These are phyloP conservation scores for Anas bahamensis DNA, from an alignment of 2,797 vertebrate genomes.

Conservation along the genomic window DNA sequence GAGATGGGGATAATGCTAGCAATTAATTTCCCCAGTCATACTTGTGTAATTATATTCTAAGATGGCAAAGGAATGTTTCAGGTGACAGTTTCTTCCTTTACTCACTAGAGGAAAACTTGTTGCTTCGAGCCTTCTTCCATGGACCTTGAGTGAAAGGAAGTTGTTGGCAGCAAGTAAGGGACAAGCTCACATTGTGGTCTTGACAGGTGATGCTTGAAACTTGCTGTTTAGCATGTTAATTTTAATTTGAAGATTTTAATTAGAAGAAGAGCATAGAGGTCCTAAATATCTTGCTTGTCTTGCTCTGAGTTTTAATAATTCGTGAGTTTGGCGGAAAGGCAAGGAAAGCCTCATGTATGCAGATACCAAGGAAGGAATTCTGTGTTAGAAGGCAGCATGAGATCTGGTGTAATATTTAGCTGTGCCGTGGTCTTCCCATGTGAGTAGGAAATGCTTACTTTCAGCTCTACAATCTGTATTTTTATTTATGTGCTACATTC, in stretches of 20 bases:
- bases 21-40: neutral
- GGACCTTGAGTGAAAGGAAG: neutral
- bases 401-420: neutral
- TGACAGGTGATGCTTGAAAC: neutral
- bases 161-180: neutral
- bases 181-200: neutral
- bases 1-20: neutral
- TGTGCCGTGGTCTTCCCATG: neutral
- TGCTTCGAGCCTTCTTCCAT: neutral
- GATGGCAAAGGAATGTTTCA: neutral
- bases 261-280: neutral
- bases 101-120: neutral
- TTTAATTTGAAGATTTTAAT: neutral
- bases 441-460: neutral
- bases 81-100: neutral
- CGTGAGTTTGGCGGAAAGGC: neutral
- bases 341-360: neutral
- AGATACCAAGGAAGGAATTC: neutral
- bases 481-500: neutral
- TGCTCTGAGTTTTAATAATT: neutral
- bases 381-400: neutral
- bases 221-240: neutral
- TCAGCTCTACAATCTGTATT: neutral
- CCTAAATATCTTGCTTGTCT: neutral
- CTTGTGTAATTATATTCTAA: neutral